A percentile compares a stretch with the other conserved stretches of the same genome.
Conservation (phyloP, 2,113 vertebrate genomes). For the Nibea coibor region DNA sequence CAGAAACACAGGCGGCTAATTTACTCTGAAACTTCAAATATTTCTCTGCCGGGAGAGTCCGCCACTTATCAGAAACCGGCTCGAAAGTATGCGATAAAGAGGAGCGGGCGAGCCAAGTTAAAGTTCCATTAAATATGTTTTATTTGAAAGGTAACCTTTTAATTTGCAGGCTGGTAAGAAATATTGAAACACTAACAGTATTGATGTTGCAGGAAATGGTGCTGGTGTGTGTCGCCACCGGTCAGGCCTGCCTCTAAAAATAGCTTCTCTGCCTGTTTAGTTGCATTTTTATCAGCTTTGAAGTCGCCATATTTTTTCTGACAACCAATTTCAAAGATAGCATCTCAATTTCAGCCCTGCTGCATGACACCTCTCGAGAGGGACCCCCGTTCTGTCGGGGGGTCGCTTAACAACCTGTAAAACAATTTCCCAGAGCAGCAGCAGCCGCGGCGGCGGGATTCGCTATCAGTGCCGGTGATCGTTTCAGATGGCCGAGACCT, state of each 20-base stretch:
- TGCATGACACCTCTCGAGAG: conserved; percentile 45
- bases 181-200: background rate
- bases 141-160: background rate
- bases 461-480: conserved; percentile 20
- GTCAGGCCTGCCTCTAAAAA: conserved; percentile 44
- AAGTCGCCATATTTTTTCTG: conserved; percentile 59
- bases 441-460: background rate
- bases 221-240: background rate
- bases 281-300: conserved; percentile 55
- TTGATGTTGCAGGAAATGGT: background rate
- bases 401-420: conserved; percentile 46
- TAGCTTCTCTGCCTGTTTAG: conserved; percentile 39
- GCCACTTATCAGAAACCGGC: background rate
- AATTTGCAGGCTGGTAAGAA: background rate
- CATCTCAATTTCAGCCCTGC: conserved; percentile 60
- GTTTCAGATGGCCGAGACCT: conserved; percentile 31
- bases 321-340: conserved; percentile 75
- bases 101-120: background rate
- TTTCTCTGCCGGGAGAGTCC: background rate
- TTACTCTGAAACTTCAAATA: background rate
- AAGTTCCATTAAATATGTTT: background rate
- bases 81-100: background rate
- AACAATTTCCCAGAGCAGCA: conserved; percentile 34
- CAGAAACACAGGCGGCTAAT: background rate
- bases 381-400: conserved; percentile 1